Evolutionary conservation across 2,113 vertebrate species (phyloP), one percentile per base, ranked within the genome.

Genomic region (Dryoscopus gambensis): DNA sequence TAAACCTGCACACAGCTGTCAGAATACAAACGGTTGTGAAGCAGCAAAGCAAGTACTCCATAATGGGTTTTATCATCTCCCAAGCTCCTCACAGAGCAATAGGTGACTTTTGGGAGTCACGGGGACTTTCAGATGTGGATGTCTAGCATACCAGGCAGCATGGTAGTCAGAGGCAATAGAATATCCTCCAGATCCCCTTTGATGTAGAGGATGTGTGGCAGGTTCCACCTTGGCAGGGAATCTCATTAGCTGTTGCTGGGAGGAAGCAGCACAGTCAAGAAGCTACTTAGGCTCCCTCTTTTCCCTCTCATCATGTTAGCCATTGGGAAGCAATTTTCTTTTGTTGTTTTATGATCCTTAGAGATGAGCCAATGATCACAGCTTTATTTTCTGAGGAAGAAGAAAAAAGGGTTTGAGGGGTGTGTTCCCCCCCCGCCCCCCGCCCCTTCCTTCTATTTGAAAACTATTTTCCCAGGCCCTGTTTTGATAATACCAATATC

Each of bases 401-500:
- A 80, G n/a, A 49, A 57, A 76, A 59, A 60, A 44, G 20, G 4
- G 40, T 40, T 77, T 84, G 44, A 85, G 37, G 22, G 5, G 10
- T 83, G 9, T 42, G 42, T 44, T 4, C 3, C 3, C 2, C 6
- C 2, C 21, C 4, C 6, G 12, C 0, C 2, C 37, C 4, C 33
- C 4, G 5, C 4, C 4, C 14, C 13, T 40, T 50, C 31, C 16
- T 55, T 18, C 20, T 68, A 39, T 60, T 64, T 69, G 31, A 69
- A 84, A 94, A 60, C 47, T 56, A 13, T 85, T 92, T 86, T 80
- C 39, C 35, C 42, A 30, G 55, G 12, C 10, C 33, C 7, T 77
- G 12, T 85, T 91, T 87, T 83, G 42, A 31, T 80, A 80, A 63
- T 25, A 50, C 5, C 15, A 14, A 9, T 67, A 47, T 52, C 56